Conservation (phyloP, 2,888 invertebrate species). For the Crocallis elinguaria region DNA sequence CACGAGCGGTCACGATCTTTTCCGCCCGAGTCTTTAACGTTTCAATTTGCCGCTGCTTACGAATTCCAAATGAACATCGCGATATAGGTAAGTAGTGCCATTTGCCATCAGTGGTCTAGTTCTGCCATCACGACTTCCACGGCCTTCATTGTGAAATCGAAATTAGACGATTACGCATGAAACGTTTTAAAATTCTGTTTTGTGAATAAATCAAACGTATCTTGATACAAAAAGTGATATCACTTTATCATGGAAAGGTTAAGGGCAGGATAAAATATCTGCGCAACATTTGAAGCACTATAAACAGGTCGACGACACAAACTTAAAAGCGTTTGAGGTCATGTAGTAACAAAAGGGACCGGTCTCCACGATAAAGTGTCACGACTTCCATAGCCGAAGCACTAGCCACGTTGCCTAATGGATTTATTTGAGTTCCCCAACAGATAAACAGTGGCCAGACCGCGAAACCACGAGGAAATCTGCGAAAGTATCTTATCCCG, state of each 20-base stretch:
- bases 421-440: conserved; percentile 75
- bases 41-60: conserved; percentile 66
- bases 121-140: conserved; percentile 66
- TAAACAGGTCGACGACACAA: conserved; percentile 54
- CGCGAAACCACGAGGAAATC: conserved; percentile 80
- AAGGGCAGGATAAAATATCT: conserved; percentile 29
- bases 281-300: conserved; percentile 23
- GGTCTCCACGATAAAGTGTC: conserved; percentile 69
- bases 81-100: conserved; percentile 66
- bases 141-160: conserved; percentile 76
- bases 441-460: conserved; percentile 76
- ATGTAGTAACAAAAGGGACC: conserved; percentile 57
- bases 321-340: conserved; percentile 54
- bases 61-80: conserved; percentile 62
- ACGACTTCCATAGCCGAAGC: conserved; percentile 72
- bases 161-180: conserved; percentile 51
- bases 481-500: conserved; percentile 75
- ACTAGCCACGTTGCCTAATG: conserved; percentile 67
- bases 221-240: conserved; percentile 20
- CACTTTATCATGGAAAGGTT: conserved; percentile 34
- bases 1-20: conserved; percentile 61
- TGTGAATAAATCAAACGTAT: conserved; percentile 32
- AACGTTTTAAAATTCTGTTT: conserved; percentile 13
- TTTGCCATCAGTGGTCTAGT: conserved; percentile 67
- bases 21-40: conserved; percentile 61